These are phyloP conservation scores for Erebia aethiops DNA, from an alignment of 2,888 invertebrate species.

Conservation along the genomic window DNA sequence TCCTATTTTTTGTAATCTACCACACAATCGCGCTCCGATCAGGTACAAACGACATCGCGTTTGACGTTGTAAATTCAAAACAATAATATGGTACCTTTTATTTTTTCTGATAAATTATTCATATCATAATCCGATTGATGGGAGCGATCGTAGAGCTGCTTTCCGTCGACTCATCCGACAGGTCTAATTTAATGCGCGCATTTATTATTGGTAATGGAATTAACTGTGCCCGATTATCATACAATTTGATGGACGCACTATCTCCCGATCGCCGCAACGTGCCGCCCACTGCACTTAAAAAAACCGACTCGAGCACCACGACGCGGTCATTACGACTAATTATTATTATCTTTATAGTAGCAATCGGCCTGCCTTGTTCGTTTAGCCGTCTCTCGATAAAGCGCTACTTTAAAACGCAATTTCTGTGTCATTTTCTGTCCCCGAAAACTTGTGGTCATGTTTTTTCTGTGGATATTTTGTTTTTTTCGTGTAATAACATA, in stretches of 20 bases:
- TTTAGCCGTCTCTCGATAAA: conserved; percentile 65
- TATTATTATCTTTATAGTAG: conserved; percentile 82
- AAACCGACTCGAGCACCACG: conserved; percentile 56
- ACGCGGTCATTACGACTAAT: conserved; percentile 78
- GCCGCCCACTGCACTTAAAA: conserved; percentile 75
- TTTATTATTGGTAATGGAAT: conserved; percentile 83
- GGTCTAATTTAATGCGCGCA: conserved; percentile 82
- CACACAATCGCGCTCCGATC: conserved; percentile 36
- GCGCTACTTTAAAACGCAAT: conserved; percentile 68
- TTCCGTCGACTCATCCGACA: conserved; percentile 80
- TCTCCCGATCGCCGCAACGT: conserved; percentile 68
- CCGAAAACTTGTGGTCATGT: conserved; percentile 50
- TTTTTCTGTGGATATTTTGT: conserved; percentile 50
- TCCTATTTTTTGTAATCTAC: conserved; percentile 34
- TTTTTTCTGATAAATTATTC: conserved; percentile 79
- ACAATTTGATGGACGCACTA: conserved; percentile 82
- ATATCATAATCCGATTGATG: conserved; percentile 81
- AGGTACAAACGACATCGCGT: conserved; percentile 43
- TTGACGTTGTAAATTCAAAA: conserved; percentile 72
- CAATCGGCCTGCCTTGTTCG: conserved; percentile 71
- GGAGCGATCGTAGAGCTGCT: conserved; percentile 66
- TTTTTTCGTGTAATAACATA: conserved; percentile 67
- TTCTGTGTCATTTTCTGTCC: conserved; percentile 67
- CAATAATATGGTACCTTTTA: conserved; percentile 66
- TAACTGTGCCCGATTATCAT: conserved; percentile 82